A percentile compares a stretch with the other conserved stretches of the same genome.
These are phyloP conservation scores for Brachyhypopomus gauderio DNA, from an alignment of 2,113 vertebrate species.

Conservation along the genomic window DNA sequence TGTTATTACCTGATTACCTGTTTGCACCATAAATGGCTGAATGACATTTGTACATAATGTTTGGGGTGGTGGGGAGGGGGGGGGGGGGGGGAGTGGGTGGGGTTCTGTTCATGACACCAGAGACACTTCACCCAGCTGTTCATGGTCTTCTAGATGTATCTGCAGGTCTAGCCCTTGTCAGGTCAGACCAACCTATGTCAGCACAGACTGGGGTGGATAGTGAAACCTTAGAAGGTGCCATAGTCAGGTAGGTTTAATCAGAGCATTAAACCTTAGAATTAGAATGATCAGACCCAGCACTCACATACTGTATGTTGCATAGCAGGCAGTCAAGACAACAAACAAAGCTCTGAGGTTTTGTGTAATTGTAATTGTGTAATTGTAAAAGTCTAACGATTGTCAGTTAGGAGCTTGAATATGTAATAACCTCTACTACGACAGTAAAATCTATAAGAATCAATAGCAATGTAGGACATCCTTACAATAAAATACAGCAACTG, in stretches of 20 bases:
- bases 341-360: neutral
- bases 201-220: slow-evolving; percentile 41
- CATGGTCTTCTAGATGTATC: slow-evolving; percentile 65
- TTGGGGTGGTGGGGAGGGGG: neutral
- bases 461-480: neutral
- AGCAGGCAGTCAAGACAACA: neutral
- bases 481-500: neutral
- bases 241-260: slow-evolving; percentile 31
- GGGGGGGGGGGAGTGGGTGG: neutral
- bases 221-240: slow-evolving; percentile 53
- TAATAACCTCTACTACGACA: too few relatives aligned
- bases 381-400: too few relatives aligned
- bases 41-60: neutral
- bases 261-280: slow-evolving; percentile 48
- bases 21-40: neutral
- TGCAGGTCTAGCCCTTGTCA: slow-evolving; percentile 16
- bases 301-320: slow-evolving; percentile 20
- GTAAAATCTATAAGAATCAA: neutral
- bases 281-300: slow-evolving; percentile 21
- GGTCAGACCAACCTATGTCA: slow-evolving; percentile 46
- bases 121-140: slow-evolving; percentile 36
- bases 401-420: too few relatives aligned
- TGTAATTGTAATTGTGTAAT: neutral
- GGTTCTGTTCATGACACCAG: slow-evolving; percentile 49
- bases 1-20: too few relatives aligned